phyloP scores from a whole-genome alignment of 1,140 invertebrate genomes.

The Bombus haemorrhoidalis region DNA sequence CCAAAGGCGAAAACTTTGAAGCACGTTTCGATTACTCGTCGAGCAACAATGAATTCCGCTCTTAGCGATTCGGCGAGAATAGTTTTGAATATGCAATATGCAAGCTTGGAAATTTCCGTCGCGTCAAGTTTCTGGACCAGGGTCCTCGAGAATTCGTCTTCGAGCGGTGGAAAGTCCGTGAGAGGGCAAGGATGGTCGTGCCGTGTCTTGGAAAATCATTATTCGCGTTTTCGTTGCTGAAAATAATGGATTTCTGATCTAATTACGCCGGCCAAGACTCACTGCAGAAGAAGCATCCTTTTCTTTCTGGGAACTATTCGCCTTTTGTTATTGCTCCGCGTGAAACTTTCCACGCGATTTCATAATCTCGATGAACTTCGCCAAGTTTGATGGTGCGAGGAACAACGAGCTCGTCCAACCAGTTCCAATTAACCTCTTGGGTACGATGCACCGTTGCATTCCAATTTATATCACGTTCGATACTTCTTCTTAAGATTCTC shows the following conservation, averaged over 20 bases:
- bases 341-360: constrained; percentile 17
- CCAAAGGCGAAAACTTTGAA: no score
- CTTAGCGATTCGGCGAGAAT: background rate
- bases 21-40: background rate
- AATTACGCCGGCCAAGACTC: background rate
- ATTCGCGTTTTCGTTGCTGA: background rate
- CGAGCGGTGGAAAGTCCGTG: background rate
- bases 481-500: no score
- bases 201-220: background rate
- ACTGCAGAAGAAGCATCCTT: background rate
- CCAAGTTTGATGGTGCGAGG: background rate
- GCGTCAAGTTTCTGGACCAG: background rate
- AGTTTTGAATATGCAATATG: constrained; percentile 22
- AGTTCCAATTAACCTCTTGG: background rate
- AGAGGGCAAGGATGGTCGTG: background rate
- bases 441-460: background rate
- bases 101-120: background rate
- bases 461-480: background rate
- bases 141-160: background rate
- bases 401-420: background rate
- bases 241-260: constrained; percentile 45
- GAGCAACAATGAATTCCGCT: background rate
- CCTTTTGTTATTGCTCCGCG: background rate
- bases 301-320: no score
- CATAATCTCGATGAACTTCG: background rate